Percentiles rank a stretch among this genome's conserved stretches.
Evolutionary conservation across 2,888 invertebrate genomes (phyloP).

Genomic region (Mechanitis messenoides): DNA sequence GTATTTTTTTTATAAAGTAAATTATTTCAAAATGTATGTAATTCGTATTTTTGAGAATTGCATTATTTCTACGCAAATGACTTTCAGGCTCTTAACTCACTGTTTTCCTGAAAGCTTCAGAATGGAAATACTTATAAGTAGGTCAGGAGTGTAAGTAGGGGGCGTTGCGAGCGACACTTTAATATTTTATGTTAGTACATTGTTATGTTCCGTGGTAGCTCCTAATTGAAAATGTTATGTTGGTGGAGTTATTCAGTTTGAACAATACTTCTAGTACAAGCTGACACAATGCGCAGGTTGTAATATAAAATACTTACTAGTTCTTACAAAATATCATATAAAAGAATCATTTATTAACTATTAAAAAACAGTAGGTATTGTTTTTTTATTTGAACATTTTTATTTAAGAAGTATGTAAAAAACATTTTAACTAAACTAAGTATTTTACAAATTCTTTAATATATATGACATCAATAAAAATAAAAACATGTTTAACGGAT

Average conservation of each 20-base stretch:
- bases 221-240: slow-evolving; percentile 37
- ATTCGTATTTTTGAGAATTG: not conserved
- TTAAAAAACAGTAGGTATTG: too few relatives aligned
- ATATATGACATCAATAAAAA: not conserved
- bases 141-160: slow-evolving; percentile 14
- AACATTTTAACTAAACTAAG: too few relatives aligned
- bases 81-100: not conserved
- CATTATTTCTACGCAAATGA: slow-evolving; percentile 4
- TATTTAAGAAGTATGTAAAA: too few relatives aligned
- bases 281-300: too few relatives aligned
- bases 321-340: too few relatives aligned
- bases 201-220: slow-evolving; percentile 24
- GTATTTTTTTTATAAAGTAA: too few relatives aligned
- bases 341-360: too few relatives aligned
- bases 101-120: slow-evolving; percentile 13
- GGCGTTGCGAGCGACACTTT: slow-evolving; percentile 33
- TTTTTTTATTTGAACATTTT: too few relatives aligned
- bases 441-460: not conserved
- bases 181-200: slow-evolving; percentile 45
- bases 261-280: slow-evolving; percentile 3
- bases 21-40: not conserved
- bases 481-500: too few relatives aligned
- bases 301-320: too few relatives aligned
- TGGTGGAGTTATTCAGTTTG: slow-evolving; percentile 19
- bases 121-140: slow-evolving; percentile 25